Evolutionary conservation across 2,888 invertebrate genomes (phyloP).

Genomic region (Xestia sexstrigata): DNA sequence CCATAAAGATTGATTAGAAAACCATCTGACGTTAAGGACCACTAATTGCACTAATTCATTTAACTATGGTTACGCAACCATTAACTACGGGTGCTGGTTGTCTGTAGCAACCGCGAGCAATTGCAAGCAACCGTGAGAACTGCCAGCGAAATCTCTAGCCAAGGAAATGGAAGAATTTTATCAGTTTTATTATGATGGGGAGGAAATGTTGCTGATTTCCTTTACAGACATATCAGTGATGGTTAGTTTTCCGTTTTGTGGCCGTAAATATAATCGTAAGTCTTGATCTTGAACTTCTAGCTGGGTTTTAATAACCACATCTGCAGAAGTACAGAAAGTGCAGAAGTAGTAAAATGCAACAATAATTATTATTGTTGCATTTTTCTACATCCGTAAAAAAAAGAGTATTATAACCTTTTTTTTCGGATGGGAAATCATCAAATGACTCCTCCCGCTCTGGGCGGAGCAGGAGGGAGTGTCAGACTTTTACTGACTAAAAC

Average conservation of each 20-base stretch:
- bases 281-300: neutral
- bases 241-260: neutral
- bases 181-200: neutral
- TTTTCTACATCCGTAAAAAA: too few relatives aligned
- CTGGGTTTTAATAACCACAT: neutral
- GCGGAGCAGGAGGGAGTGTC: too few relatives aligned
- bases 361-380: too few relatives aligned
- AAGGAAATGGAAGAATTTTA: constrained; percentile 31
- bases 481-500: too few relatives aligned
- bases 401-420: too few relatives aligned
- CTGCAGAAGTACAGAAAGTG: too few relatives aligned
- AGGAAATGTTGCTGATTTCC: constrained; percentile 5
- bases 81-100: constrained; percentile 36
- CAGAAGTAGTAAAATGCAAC: neutral
- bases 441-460: too few relatives aligned
- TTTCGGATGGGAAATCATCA: too few relatives aligned
- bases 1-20: constrained; percentile 62
- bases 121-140: constrained; percentile 49
- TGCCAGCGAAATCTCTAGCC: constrained; percentile 9
- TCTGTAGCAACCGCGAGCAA: constrained; percentile 36
- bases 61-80: constrained; percentile 52
- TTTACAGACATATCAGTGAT: neutral
- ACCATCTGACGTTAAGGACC: constrained; percentile 45
- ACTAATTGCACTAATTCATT: constrained; percentile 47
- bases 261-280: neutral